Base-by-base conservation (phyloP, 2,113 vertebrate genomes). In the Mustela nigripes region DNA sequence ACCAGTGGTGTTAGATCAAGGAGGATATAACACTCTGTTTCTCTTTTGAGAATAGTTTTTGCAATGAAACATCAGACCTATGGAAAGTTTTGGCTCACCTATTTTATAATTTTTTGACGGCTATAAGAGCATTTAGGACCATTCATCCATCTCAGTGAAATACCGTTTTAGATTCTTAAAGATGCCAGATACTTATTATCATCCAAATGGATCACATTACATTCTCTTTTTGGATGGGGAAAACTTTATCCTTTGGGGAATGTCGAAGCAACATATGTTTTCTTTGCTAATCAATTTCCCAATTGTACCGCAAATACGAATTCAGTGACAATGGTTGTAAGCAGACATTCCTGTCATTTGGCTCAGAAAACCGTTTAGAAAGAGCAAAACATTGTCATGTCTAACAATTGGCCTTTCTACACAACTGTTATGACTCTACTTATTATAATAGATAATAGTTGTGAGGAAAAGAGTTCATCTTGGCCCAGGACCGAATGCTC, bases 391-490 rank as follows among this genome's bases (percentile, higher is more conserved):
- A 94, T 18, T 95, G 74, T 94, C 79, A 92, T 96, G 91, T 95
- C 94, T 95, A 96, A 94, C 50, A 89, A 96, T 39, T 81, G 28
- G 84, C 76, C 69, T 90, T 69, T 96, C 67, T 79, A 94, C 90
- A 98, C 65, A 97, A 97, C 53, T 92, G 21, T 87, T 76, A 56
- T 90, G 90, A 96, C 85, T 94, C 71, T 82, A 69, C 28, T 94
- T 87, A 33, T 81, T 94, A 63, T 74, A 95, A 88, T 24, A 96
- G 96, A 89, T 93, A 93, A 92, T 84, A 93, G 69, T 89, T 94
- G 89, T 88, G 62, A 91, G 71, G n/a, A 95, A 97, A 97, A 95
- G 28, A 96, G 92, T 79, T 98, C 82, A 28, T 91, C 91, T 94
- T 96, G 95, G 88, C 95, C 88, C 81, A 93, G 74, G 82, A 92